phyloP scores from a whole-genome alignment of 2,888 invertebrate species.

The Julus scanicus region DNA sequence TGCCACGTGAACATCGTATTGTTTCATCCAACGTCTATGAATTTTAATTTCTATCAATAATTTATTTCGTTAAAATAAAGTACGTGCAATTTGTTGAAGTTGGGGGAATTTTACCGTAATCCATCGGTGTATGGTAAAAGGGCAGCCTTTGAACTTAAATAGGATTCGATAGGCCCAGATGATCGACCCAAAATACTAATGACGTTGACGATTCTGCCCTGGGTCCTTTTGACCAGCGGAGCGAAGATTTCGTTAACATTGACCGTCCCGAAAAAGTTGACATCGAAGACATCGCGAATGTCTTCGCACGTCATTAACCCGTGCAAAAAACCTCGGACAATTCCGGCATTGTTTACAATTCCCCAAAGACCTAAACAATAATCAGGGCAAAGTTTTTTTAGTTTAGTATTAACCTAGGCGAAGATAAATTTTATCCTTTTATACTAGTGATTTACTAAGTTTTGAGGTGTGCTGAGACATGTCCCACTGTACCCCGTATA shows the following conservation, averaged over 20 bases:
- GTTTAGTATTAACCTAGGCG: too few relatives aligned
- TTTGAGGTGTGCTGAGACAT: too few relatives aligned
- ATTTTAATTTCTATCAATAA: neutral
- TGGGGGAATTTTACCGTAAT: neutral
- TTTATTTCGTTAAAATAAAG: neutral
- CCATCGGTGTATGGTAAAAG: neutral
- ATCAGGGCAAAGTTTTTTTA: too few relatives aligned
- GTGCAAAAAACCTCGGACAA: neutral
- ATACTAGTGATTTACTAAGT: too few relatives aligned
- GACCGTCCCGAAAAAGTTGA: neutral
- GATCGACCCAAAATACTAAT: neutral
- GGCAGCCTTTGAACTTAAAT: neutral
- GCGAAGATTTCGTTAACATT: neutral
- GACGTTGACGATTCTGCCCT: neutral
- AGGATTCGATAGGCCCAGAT: neutral
- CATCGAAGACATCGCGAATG: neutral
- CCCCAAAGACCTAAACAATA: neutral
- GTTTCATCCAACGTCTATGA: neutral
- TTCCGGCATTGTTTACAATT: slow-evolving; percentile 36
- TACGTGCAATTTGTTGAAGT: neutral
- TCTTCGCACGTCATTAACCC: neutral
- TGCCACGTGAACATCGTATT: neutral
- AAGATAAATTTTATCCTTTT: too few relatives aligned
- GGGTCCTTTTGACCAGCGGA: neutral
- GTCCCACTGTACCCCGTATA: too few relatives aligned